A percentile compares a stretch with the other conserved stretches of the same genome.
Conservation (phyloP, 2,888 invertebrate species). For the Thereva unica region DNA sequence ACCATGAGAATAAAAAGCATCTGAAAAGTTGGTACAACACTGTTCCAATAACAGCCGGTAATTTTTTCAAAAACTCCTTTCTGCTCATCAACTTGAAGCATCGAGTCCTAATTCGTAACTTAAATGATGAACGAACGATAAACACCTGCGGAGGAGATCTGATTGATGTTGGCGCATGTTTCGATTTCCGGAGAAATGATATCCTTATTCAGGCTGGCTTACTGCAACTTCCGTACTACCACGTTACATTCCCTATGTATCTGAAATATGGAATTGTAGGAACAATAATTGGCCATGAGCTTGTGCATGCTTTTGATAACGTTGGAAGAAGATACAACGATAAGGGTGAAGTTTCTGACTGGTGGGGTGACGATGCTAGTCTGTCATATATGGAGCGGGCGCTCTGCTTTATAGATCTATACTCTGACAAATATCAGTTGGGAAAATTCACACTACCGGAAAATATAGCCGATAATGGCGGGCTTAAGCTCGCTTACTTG, state of each 20-base stretch:
- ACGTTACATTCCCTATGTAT: constrained; percentile 3
- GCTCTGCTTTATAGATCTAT: too few species aligned
- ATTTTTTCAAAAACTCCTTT: constrained; percentile 21
- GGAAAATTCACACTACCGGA: too few species aligned
- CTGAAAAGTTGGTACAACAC: not conserved
- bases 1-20: not conserved
- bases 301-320: constrained; percentile 22
- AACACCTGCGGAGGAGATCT: not conserved
- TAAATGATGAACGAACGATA: not conserved
- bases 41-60: not conserved
- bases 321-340: constrained; percentile 11
- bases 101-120: not conserved
- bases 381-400: too few species aligned
- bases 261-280: constrained; percentile 24
- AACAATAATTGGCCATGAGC: constrained; percentile 14
- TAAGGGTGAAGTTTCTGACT: not conserved
- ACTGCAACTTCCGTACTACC: constrained; percentile 22
- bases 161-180: not conserved
- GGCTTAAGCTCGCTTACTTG: too few species aligned
- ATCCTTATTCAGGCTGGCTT: constrained; percentile 5
- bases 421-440: too few species aligned
- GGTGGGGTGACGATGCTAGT: too few species aligned
- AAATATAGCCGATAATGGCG: too few species aligned
- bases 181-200: constrained; percentile 3
- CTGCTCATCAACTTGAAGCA: constrained; percentile 8